phyloP scores from a whole-genome alignment of 2,113 vertebrate species.

The Hippocampus zosterae region DNA sequence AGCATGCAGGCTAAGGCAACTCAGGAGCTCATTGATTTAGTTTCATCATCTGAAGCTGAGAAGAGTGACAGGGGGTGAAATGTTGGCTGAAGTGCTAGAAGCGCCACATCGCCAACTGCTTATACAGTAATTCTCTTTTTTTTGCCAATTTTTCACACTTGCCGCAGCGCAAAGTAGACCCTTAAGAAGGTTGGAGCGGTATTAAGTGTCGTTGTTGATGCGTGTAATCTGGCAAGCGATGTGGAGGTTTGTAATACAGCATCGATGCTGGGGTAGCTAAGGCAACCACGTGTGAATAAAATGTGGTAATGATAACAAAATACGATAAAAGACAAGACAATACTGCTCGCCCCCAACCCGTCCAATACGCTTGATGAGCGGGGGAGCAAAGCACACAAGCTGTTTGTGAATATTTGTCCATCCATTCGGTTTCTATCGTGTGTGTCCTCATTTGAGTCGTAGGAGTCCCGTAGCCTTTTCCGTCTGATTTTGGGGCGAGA shows the following conservation, averaged over 20 bases:
- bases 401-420: background rate
- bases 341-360: slow-evolving; percentile 21
- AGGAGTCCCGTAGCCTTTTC: background rate
- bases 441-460: background rate
- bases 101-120: slow-evolving; percentile 27
- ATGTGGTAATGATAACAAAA: slow-evolving; percentile 38
- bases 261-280: slow-evolving; percentile 36
- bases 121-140: slow-evolving; percentile 37
- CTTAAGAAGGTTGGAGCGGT: slow-evolving; percentile 35
- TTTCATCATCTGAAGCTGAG: slow-evolving; percentile 35
- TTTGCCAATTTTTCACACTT: slow-evolving; percentile 51
- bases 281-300: slow-evolving; percentile 38
- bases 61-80: slow-evolving; percentile 48
- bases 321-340: slow-evolving; percentile 24
- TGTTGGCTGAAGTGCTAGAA: slow-evolving; percentile 43
- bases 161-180: slow-evolving; percentile 31
- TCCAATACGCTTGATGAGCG: slow-evolving; percentile 40
- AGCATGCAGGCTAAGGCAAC: slow-evolving; percentile 31
- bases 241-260: slow-evolving; percentile 28
- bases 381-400: slow-evolving; percentile 38
- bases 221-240: slow-evolving; percentile 36
- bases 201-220: slow-evolving; percentile 43
- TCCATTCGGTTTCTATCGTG: background rate
- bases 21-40: slow-evolving; percentile 32
- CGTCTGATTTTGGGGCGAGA: background rate